Percentiles rank a stretch among this genome's conserved stretches.
Conservation (phyloP, 2,797 vertebrate genomes). For the Sitta carolinensis region DNA sequence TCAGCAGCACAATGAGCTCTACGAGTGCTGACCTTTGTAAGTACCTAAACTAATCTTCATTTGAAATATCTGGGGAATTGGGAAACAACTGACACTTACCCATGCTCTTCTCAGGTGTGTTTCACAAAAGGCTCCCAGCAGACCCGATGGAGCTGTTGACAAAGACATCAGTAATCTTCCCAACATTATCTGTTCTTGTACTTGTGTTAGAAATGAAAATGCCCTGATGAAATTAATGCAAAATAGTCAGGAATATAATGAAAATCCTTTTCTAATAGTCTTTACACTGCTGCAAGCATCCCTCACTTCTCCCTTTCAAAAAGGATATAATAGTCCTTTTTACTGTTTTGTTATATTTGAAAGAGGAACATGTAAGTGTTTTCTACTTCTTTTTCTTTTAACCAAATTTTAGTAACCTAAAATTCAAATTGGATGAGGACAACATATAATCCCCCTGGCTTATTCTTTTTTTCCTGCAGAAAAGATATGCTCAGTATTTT, state of each 20-base stretch:
- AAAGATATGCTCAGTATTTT: conserved; percentile 66
- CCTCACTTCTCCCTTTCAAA: background rate
- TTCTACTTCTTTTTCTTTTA: background rate
- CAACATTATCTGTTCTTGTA: background rate
- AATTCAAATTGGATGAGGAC: conserved; percentile 38
- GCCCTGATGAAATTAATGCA: conserved; percentile 22
- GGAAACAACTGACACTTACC: conserved; percentile 1
- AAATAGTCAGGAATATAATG: conserved; percentile 23
- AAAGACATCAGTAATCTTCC: background rate
- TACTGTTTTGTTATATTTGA: background rate
- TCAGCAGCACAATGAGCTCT: background rate
- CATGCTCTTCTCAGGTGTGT: background rate
- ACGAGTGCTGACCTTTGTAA: background rate
- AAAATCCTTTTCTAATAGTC: background rate
- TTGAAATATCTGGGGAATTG: background rate
- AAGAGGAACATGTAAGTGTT: background rate
- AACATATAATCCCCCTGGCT: background rate
- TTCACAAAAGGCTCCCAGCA: background rate
- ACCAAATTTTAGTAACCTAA: background rate
- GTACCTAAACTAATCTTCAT: conserved; percentile 19
- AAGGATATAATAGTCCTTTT: background rate
- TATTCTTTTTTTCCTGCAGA: background rate
- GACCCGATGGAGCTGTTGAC: background rate
- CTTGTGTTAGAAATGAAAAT: conserved; percentile 33
- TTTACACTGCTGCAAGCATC: background rate